Evolutionary conservation across 1,140 invertebrate genomes (phyloP).

Genomic region (Neodiprion virginianus): DNA sequence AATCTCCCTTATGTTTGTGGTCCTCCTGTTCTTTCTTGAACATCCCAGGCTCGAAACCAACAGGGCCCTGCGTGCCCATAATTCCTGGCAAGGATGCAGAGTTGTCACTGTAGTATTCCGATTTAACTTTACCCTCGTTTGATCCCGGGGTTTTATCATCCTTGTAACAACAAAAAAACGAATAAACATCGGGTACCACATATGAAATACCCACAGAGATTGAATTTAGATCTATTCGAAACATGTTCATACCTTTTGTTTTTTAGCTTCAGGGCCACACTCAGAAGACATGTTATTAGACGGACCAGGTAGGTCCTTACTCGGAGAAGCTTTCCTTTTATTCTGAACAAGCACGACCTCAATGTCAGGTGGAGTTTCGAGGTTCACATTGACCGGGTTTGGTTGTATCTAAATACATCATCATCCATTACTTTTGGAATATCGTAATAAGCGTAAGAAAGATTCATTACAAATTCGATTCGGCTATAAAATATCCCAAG

Average conservation of each 20-base stretch:
- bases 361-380: slow-evolving; percentile 47
- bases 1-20: slow-evolving; percentile 57
- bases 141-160: neutral
- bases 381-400: slow-evolving; percentile 29
- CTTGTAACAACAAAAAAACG: neutral
- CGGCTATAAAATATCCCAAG: neutral
- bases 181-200: too few relatives aligned
- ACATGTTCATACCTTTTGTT: slow-evolving; percentile 36
- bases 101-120: slow-evolving; percentile 79
- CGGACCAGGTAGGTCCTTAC: slow-evolving; percentile 35
- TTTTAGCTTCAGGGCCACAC: slow-evolving; percentile 44
- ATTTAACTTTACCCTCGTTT: slow-evolving; percentile 63
- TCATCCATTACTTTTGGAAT: neutral
- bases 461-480: too few relatives aligned
- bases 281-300: slow-evolving; percentile 34
- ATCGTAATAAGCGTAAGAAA: neutral
- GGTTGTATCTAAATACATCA: slow-evolving; percentile 34
- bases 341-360: slow-evolving; percentile 43
- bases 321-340: slow-evolving; percentile 55
- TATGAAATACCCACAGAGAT: too few relatives aligned
- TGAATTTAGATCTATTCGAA: too few relatives aligned
- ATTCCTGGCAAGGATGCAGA: slow-evolving; percentile 76
- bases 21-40: slow-evolving; percentile 68
- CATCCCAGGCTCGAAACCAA: slow-evolving; percentile 83
- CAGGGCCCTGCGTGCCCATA: slow-evolving; percentile 69